Evolutionary conservation across 2,888 invertebrate species (phyloP).

Genomic region (Eristalinus sepulchralis): DNA sequence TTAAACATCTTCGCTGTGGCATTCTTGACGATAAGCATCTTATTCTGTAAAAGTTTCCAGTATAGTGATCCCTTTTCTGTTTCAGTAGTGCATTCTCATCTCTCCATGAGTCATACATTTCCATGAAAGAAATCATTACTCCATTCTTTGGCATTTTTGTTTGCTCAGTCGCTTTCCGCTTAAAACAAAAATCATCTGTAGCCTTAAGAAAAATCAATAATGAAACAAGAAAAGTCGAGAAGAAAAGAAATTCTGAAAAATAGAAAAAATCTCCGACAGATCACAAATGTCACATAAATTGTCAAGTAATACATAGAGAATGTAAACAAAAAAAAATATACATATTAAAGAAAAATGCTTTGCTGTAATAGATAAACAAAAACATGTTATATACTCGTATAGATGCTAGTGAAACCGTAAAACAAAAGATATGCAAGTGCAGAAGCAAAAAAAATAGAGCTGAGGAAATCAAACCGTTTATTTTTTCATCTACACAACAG

Average conservation of each 20-base stretch:
- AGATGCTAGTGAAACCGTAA: conserved; percentile 46
- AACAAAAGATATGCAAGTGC: conserved; percentile 41
- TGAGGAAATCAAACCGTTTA: conserved; percentile 37
- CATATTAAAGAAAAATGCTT: conserved; percentile 33
- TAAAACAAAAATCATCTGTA: conserved; percentile 15
- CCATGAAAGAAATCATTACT: not conserved
- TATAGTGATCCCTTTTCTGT: not conserved
- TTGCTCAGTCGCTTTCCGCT: conserved; percentile 21
- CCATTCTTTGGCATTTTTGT: not conserved
- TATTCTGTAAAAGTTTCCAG: too few relatives aligned
- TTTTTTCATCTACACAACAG: conserved; percentile 43
- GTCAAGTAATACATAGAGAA: conserved; percentile 29
- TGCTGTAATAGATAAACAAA: conserved; percentile 51
- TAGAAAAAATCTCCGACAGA: conserved; percentile 21
- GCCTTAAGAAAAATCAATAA: conserved; percentile 32
- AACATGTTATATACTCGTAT: conserved; percentile 50
- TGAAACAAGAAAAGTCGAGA: not conserved
- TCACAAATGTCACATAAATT: conserved; percentile 51
- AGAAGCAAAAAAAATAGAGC: conserved; percentile 45
- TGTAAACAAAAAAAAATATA: conserved; percentile 5
- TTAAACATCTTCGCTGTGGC: too few relatives aligned
- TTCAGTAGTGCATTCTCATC: not conserved
- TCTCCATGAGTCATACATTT: not conserved
- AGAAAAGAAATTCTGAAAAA: conserved; percentile 3
- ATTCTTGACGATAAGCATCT: too few relatives aligned